Conservation (phyloP, 1,140 invertebrate genomes). For the Neuroterus valhalla region DNA sequence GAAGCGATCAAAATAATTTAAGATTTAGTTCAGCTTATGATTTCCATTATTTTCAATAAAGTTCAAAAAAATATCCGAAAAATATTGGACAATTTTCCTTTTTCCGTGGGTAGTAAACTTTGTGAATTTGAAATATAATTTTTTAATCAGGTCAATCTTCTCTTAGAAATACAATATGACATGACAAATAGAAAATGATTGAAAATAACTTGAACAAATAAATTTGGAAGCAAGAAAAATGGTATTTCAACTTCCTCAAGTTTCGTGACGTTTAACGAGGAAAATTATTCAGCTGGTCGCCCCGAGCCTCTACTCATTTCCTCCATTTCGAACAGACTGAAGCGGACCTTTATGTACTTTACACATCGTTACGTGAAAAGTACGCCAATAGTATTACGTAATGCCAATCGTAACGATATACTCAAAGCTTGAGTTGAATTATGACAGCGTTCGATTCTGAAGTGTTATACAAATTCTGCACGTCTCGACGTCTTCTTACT, state of each 20-base stretch:
- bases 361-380: slow-evolving; percentile 28
- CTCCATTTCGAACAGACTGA: slow-evolving; percentile 10
- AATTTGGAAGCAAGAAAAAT: background rate
- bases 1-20: no score
- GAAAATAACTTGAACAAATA: background rate
- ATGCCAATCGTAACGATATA: slow-evolving; percentile 29
- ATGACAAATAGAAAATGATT: background rate
- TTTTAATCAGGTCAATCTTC: no score
- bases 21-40: no score
- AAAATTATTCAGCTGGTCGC: slow-evolving; percentile 11
- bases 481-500: background rate
- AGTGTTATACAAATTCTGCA: slow-evolving; percentile 22
- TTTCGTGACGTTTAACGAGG: background rate
- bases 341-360: slow-evolving; percentile 3
- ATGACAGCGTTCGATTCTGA: slow-evolving; percentile 4
- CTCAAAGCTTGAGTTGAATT: slow-evolving; percentile 15
- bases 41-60: no score
- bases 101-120: no score
- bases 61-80: no score
- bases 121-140: no score
- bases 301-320: background rate
- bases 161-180: no score
- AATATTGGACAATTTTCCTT: no score
- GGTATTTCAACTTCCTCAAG: background rate
- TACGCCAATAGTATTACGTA: slow-evolving; percentile 23